phyloP scores from a whole-genome alignment of 2,888 invertebrate genomes.

The Thereva unica region DNA sequence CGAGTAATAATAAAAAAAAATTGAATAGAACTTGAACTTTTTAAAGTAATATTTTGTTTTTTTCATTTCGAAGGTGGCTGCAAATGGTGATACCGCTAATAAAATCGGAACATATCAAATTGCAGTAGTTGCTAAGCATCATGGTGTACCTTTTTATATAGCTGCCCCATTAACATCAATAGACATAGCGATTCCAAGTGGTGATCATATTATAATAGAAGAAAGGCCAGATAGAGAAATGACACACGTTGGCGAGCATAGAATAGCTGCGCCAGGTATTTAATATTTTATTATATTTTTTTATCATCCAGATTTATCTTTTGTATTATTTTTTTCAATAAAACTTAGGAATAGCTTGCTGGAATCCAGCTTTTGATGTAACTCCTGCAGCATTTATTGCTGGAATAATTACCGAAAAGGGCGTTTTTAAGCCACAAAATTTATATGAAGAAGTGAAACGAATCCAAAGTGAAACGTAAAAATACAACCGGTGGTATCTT shows the following conservation, averaged over 20 bases:
- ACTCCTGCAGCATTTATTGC: constrained; percentile 92
- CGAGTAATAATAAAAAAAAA: constrained; percentile 63
- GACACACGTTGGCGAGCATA: constrained; percentile 83
- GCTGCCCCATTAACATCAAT: constrained; percentile 93
- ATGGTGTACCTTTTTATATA: constrained; percentile 92
- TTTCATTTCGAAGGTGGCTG: constrained; percentile 67
- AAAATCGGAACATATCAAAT: constrained; percentile 98
- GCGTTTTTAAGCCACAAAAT: constrained; percentile 72
- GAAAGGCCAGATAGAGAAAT: constrained; percentile 90
- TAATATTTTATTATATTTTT: background rate
- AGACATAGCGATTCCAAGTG: constrained; percentile 77
- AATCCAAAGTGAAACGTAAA: background rate
- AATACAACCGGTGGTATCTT: background rate
- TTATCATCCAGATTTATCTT: background rate
- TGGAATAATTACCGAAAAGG: constrained; percentile 92
- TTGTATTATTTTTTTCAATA: background rate
- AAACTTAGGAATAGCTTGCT: constrained; percentile 78
- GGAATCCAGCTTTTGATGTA: constrained; percentile 99
- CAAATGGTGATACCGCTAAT: constrained; percentile 98
- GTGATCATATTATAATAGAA: constrained; percentile 90
- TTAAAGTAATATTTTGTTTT: constrained; percentile 5
- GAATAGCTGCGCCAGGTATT: constrained; percentile 84
- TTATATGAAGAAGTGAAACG: constrained; percentile 51
- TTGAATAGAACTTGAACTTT: background rate
- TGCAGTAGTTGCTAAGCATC: constrained; percentile 88